Conservation (phyloP, 2,888 invertebrate species). For the Callyntrura guangdongensis region DNA sequence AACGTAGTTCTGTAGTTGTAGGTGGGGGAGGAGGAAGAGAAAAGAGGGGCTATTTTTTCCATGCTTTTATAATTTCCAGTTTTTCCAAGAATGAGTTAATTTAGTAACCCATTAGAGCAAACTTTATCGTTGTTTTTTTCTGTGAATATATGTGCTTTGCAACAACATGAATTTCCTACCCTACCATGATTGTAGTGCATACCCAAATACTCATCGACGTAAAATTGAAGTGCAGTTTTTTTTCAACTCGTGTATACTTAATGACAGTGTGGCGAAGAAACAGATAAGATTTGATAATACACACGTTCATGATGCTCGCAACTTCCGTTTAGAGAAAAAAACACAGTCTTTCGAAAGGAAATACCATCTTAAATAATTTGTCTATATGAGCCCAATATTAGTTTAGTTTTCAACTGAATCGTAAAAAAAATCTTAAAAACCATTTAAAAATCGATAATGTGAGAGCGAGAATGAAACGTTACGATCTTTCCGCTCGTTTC, state of each 20-base stretch:
- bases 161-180: background rate
- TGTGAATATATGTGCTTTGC: background rate
- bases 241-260: background rate
- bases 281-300: constrained; percentile 1
- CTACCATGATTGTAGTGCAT: too few relatives aligned
- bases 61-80: background rate
- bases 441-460: constrained; percentile 16
- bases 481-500: background rate
- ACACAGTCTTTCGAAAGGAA: background rate
- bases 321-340: background rate
- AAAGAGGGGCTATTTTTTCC: background rate
- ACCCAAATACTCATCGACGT: too few relatives aligned
- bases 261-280: background rate
- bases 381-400: constrained; percentile 37
- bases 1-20: background rate
- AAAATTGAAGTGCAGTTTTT: background rate
- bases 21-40: background rate
- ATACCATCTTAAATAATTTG: background rate
- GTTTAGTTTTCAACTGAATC: background rate
- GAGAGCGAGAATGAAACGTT: background rate
- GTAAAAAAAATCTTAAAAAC: constrained; percentile 21
- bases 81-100: constrained; percentile 32
- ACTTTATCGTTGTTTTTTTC: background rate
- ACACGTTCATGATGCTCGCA: background rate
- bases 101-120: constrained; percentile 31